These are phyloP conservation scores for Ganaspis sp. DNA, from an alignment of 1,140 invertebrate genomes.

Conservation along the genomic window DNA sequence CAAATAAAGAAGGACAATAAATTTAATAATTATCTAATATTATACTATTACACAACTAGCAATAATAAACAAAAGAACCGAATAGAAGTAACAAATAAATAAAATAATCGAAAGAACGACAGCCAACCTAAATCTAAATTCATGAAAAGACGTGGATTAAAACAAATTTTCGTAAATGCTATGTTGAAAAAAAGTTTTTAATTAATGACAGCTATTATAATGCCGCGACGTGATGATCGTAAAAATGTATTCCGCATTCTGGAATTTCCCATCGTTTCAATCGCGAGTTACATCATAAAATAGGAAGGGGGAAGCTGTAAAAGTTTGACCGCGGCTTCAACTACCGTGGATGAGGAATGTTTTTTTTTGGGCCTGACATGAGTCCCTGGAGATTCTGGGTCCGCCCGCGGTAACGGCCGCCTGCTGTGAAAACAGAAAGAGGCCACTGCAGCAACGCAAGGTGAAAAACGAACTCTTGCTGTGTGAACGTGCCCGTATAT, in stretches of 20 bases:
- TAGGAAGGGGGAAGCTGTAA: slow-evolving; percentile 55
- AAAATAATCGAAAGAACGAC: too few relatives aligned
- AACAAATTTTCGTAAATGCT: too few relatives aligned
- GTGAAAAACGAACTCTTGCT: slow-evolving; percentile 56
- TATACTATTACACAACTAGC: too few relatives aligned
- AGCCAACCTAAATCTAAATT: too few relatives aligned
- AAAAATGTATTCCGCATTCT: not conserved
- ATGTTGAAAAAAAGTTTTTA: too few relatives aligned
- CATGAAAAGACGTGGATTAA: too few relatives aligned
- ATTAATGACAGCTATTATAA: too few relatives aligned
- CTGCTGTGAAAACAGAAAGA: slow-evolving; percentile 59
- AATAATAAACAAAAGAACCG: too few relatives aligned
- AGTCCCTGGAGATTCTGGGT: slow-evolving; percentile 62
- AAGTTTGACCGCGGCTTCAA: slow-evolving; percentile 54
- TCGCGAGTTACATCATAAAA: not conserved
- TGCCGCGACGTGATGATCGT: too few relatives aligned
- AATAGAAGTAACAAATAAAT: too few relatives aligned
- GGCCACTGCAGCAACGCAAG: slow-evolving; percentile 53
- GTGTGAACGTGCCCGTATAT: slow-evolving; percentile 15
- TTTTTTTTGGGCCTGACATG: slow-evolving; percentile 42
- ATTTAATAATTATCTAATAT: too few relatives aligned
- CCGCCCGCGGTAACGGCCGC: slow-evolving; percentile 58
- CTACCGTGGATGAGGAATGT: slow-evolving; percentile 40
- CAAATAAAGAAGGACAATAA: too few relatives aligned
- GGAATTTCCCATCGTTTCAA: not conserved